These are phyloP conservation scores for Istiophorus platypterus DNA, from an alignment of 2,113 vertebrate species.

Conservation along the genomic window DNA sequence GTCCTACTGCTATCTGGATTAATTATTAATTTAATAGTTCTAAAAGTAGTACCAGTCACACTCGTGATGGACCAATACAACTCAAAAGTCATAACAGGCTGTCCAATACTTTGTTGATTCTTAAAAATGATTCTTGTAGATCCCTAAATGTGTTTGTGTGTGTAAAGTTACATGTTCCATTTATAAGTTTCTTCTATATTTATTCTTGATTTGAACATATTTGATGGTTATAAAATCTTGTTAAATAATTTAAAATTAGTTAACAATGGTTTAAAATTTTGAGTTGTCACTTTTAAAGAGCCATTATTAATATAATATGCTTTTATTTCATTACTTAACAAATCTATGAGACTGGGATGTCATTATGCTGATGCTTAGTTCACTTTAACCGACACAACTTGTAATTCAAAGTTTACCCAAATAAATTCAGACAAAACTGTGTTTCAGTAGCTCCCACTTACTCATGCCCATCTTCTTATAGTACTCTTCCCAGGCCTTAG, in stretches of 20 bases:
- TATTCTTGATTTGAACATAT: no score
- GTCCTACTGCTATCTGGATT: neutral
- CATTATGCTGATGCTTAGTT: neutral
- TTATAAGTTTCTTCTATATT: no score
- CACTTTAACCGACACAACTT: neutral
- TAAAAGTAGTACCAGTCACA: no score
- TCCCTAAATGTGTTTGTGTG: no score
- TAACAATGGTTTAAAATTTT: neutral
- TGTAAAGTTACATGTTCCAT: no score
- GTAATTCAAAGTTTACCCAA: neutral
- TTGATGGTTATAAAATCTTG: neutral
- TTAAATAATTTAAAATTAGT: neutral
- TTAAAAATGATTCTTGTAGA: no score
- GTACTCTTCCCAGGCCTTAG: constrained; percentile 96
- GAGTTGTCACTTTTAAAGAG: neutral
- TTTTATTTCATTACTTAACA: neutral
- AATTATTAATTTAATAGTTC: neutral
- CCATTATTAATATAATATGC: neutral
- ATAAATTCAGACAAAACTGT: neutral
- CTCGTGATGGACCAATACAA: no score
- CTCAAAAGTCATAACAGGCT: neutral
- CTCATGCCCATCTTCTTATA: constrained; percentile 94
- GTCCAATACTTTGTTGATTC: no score
- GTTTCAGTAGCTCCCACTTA: constrained; percentile 39
- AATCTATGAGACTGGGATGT: neutral